phyloP scores from a whole-genome alignment of 2,113 vertebrate genomes.

The Chloropsis hardwickii region DNA sequence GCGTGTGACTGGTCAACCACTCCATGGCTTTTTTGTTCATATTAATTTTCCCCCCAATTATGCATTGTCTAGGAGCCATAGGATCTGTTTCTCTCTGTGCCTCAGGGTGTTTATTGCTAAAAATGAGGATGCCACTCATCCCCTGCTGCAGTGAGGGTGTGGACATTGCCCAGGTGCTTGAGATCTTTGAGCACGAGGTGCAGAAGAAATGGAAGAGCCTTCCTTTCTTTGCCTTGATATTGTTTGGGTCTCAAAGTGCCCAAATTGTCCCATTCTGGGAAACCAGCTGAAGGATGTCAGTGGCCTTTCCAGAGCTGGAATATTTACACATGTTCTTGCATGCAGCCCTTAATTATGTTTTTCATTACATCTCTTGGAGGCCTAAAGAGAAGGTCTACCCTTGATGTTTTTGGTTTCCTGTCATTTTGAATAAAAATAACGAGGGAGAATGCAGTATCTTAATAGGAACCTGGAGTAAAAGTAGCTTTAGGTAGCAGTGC shows the following conservation, averaged over 20 bases:
- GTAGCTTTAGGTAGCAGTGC: neutral
- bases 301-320: neutral
- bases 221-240: neutral
- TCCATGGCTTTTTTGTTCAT: neutral
- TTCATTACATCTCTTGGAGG: constrained; percentile 16
- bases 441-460: neutral
- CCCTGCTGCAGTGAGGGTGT: neutral
- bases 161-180: neutral
- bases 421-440: constrained; percentile 56
- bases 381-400: neutral
- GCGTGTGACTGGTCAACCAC: neutral
- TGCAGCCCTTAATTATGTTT: neutral
- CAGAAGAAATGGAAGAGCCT: neutral
- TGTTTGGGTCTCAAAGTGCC: neutral
- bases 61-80: neutral
- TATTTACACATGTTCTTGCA: neutral
- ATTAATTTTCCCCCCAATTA: neutral
- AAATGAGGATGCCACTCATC: neutral
- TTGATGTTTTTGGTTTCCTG: constrained; percentile 39
- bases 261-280: neutral
- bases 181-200: neutral
- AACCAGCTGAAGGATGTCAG: neutral
- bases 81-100: neutral
- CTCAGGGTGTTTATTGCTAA: neutral
- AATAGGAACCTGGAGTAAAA: neutral